Evolutionary conservation across 2,888 invertebrate species (phyloP), one percentile per base, ranked within the genome.

Genomic region (Unio pictorum): DNA sequence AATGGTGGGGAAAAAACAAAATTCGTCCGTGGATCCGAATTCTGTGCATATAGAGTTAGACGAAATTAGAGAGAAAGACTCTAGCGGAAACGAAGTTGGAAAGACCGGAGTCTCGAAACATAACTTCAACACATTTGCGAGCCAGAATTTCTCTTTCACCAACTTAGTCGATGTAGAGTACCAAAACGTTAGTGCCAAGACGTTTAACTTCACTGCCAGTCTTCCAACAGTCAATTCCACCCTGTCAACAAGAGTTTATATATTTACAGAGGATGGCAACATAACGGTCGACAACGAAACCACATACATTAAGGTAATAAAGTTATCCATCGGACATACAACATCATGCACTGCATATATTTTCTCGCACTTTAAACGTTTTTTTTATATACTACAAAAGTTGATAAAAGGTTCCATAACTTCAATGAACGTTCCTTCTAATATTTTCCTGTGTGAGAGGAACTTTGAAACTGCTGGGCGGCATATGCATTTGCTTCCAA

Each of bases 61-160:
- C 26, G 65, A 63, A 34, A 54, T 69, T 0, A 65, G 58, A 26
- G 69, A 69, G 54, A 61, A 45, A 26, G 55, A 57, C 20, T 23
- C 54, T n/a, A 56, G 34, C 11, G 66, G 66, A 4, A 54, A 61
- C 4, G 30, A 45, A 20, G 65, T 69, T 17, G 67, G 67, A 20
- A 23, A 45, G 28, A 30, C n/a, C 5, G 45, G 61, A 54, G 45
- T n/a, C 54, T 23, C 45, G 17, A 65, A 61, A 26, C 74, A 76
- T 45, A 56, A 28, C 18, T 69, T 66, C 45, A 61, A 69, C 61
- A 66, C 26, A 23, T 69, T 69, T 69, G 65, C 69, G 28, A n/a
- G 18, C 15, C 45, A 57, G 18, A 18, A 54, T 8, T 66, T 66
- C 26, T 30, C 20, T 23, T 66, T 59, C 54, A 55, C 17, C 20